Conservation (phyloP, 2,113 vertebrate species). For the Monarcha castaneiventris region DNA sequence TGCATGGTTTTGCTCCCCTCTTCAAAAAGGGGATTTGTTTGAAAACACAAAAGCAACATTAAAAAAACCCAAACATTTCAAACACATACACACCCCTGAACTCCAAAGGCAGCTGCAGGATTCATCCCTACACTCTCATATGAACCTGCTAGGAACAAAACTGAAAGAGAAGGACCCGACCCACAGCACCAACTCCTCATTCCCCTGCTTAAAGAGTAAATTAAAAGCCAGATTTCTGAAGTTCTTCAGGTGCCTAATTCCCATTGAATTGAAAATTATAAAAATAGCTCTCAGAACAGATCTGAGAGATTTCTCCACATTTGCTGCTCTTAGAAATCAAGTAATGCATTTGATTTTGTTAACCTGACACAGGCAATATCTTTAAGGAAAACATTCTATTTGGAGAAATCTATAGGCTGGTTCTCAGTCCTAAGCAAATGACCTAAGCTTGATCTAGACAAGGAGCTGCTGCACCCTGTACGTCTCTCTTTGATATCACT, state of each 20-base stretch:
- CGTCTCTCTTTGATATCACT: background rate
- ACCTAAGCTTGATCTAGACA: background rate
- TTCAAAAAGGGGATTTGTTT: background rate
- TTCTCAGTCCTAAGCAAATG: background rate
- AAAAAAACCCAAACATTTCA: background rate
- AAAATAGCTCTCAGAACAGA: background rate
- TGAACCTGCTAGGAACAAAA: background rate
- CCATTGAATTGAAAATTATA: background rate
- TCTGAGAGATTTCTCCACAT: background rate
- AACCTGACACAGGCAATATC: background rate
- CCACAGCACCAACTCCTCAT: background rate
- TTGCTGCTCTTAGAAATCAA: background rate
- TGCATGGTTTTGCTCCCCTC: background rate
- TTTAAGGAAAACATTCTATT: background rate
- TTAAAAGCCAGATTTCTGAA: background rate
- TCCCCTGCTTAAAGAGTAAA: background rate
- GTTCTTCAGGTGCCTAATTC: background rate
- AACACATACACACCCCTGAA: background rate
- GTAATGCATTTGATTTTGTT: background rate
- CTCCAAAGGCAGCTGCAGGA: background rate
- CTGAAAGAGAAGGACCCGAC: fast-evolving
- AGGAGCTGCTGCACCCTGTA: background rate
- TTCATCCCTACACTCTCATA: background rate
- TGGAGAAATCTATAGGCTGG: background rate
- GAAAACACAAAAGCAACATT: background rate